Evolutionary conservation across 2,888 invertebrate species (phyloP).

Genomic region (Lochmaea capreae): DNA sequence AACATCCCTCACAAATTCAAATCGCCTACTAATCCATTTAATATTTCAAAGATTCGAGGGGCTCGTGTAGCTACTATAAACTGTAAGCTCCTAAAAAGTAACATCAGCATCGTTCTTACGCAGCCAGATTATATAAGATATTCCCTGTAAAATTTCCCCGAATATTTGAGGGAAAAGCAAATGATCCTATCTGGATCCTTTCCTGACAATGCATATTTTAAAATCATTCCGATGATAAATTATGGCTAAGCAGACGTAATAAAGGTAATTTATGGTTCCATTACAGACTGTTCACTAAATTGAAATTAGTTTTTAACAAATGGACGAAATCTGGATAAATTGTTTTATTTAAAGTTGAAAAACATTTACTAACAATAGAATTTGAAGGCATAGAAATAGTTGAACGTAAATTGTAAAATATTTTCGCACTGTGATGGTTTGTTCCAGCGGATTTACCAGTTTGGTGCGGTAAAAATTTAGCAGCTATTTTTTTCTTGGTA

Average conservation of each 20-base stretch:
- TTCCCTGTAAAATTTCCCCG: conserved; percentile 24
- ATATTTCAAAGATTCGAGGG: conserved; percentile 6
- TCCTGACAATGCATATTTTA: conserved; percentile 38
- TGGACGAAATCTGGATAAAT: neutral
- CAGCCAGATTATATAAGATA: conserved; percentile 30
- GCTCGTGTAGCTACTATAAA: neutral
- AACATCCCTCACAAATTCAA: neutral
- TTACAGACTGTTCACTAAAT: conserved; percentile 23
- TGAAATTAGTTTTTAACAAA: conserved; percentile 11
- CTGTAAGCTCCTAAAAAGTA: conserved; percentile 9
- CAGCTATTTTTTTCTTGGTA: too few relatives aligned
- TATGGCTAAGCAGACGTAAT: conserved; percentile 27
- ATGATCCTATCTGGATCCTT: conserved; percentile 30
- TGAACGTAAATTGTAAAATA: too few relatives aligned
- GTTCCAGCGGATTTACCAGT: too few relatives aligned
- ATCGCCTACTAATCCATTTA: neutral
- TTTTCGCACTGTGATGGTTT: too few relatives aligned
- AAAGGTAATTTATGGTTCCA: conserved; percentile 29
- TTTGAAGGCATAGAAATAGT: too few relatives aligned
- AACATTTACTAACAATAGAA: too few relatives aligned
- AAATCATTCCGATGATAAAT: conserved; percentile 34
- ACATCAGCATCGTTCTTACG: conserved; percentile 15
- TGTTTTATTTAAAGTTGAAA: too few relatives aligned
- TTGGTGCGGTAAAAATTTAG: too few relatives aligned
- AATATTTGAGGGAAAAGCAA: conserved; percentile 28